These are phyloP conservation scores for Lucilia sericata DNA, from an alignment of 1,140 invertebrate genomes.

Conservation along the genomic window DNA sequence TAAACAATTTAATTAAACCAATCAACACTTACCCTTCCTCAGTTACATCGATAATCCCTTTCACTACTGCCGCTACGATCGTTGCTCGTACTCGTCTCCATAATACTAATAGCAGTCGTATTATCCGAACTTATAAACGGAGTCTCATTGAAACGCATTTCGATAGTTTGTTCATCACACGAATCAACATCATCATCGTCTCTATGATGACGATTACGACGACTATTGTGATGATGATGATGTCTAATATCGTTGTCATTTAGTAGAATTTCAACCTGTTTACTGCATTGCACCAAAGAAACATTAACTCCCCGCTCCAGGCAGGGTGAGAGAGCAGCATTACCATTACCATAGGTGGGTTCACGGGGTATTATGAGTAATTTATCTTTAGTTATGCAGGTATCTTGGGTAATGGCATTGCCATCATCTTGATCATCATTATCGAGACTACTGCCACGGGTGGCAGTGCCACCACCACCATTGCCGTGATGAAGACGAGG, in stretches of 20 bases:
- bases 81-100: constrained; percentile 51
- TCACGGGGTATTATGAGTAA: constrained; percentile 61
- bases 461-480: constrained; percentile 48
- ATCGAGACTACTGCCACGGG: constrained; percentile 52
- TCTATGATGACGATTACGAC: background rate
- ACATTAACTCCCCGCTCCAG: constrained; percentile 54
- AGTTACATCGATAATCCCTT: constrained; percentile 52
- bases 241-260: constrained; percentile 47
- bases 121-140: constrained; percentile 65
- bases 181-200: constrained; percentile 60
- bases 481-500: constrained; percentile 60
- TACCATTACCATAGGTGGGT: constrained; percentile 62
- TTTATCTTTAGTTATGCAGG: constrained; percentile 61
- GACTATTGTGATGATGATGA: constrained; percentile 36
- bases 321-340: constrained; percentile 22
- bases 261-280: constrained; percentile 46
- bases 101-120: constrained; percentile 57
- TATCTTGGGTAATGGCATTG: constrained; percentile 65
- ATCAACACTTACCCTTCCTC: constrained; percentile 61
- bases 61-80: constrained; percentile 45
- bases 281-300: constrained; percentile 55
- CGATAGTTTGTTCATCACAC: constrained; percentile 63
- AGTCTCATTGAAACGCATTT: constrained; percentile 63
- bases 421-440: constrained; percentile 61
- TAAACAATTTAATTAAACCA: background rate